Evolutionary conservation across 2,888 invertebrate species (phyloP).

Genomic region (Aspidapion aeneum): DNA sequence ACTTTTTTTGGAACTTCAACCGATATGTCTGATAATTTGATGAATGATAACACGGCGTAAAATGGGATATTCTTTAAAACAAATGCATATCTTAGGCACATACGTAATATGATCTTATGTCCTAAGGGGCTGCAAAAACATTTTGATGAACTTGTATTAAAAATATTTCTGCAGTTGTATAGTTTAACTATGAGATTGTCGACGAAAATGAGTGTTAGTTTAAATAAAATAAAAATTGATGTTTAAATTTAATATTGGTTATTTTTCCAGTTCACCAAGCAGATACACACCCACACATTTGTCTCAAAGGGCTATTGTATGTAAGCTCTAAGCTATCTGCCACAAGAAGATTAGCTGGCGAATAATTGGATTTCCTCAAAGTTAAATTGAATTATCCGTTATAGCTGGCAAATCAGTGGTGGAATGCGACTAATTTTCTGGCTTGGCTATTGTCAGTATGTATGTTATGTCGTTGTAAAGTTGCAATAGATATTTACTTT

Average conservation of each 20-base stretch:
- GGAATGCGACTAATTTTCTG: neutral
- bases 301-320: too few species aligned
- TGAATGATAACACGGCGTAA: constrained; percentile 54
- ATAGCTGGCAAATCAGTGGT: neutral
- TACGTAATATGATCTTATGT: too few species aligned
- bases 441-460: neutral
- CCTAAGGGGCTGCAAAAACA: constrained; percentile 61
- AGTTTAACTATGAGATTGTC: constrained; percentile 60
- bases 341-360: neutral
- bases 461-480: too few species aligned
- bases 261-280: too few species aligned
- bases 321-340: neutral
- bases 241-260: too few species aligned
- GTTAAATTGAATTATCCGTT: neutral
- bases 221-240: too few species aligned
- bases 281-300: too few species aligned
- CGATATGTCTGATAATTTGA: constrained; percentile 58
- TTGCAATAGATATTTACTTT: too few species aligned
- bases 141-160: constrained; percentile 64
- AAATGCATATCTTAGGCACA: constrained; percentile 81
- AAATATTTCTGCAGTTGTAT: constrained; percentile 63
- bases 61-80: constrained; percentile 59
- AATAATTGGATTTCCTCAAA: neutral
- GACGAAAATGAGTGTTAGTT: constrained; percentile 60
- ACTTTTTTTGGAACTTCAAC: constrained; percentile 54